These are phyloP conservation scores for Dinoponera quadriceps DNA, from an alignment of 1,140 invertebrate species.

Conservation along the genomic window DNA sequence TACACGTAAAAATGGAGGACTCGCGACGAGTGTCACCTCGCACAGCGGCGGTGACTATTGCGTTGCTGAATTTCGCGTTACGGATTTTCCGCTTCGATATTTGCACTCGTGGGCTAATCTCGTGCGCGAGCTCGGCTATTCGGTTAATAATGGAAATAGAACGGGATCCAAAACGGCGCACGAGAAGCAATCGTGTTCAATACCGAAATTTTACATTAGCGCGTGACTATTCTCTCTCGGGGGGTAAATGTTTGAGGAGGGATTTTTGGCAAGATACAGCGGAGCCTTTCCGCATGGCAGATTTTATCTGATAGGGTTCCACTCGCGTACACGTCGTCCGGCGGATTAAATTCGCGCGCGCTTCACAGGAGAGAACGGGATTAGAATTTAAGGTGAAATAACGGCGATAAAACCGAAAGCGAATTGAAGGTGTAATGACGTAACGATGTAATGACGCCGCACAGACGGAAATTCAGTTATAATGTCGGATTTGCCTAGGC, in stretches of 20 bases:
- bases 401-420: too few relatives aligned
- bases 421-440: too few relatives aligned
- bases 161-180: background rate
- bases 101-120: background rate
- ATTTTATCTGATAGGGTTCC: background rate
- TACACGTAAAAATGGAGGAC: too few relatives aligned
- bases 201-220: constrained; percentile 9
- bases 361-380: background rate
- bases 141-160: background rate
- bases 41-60: background rate
- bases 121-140: background rate
- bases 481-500: too few relatives aligned
- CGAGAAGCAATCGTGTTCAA: background rate
- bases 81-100: background rate
- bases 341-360: background rate
- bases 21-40: too few relatives aligned
- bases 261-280: background rate
- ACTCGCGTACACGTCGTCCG: constrained; percentile 1
- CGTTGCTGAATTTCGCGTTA: background rate
- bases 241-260: background rate
- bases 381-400: constrained; percentile 6
- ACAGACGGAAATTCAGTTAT: too few relatives aligned
- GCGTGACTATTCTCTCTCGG: background rate
- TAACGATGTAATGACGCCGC: too few relatives aligned
- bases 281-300: background rate